These are phyloP conservation scores for Rhizomys pruinosus DNA, from an alignment of 2,113 vertebrate genomes.

Conservation along the genomic window DNA sequence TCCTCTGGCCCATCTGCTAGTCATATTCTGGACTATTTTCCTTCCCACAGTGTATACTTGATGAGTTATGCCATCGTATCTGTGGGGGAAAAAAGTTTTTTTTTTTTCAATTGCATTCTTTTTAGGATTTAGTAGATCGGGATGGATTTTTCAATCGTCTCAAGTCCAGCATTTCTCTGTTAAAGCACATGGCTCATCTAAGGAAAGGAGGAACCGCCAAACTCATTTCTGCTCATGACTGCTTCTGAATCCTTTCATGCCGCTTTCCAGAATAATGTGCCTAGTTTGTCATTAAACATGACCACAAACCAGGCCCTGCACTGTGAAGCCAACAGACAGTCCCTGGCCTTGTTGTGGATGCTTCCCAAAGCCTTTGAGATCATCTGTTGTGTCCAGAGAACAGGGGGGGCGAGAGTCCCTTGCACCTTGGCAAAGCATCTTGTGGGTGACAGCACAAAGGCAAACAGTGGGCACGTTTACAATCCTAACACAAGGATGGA, in stretches of 20 bases:
- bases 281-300: background rate
- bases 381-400: background rate
- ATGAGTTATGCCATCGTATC: background rate
- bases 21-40: background rate
- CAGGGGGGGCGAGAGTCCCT: background rate
- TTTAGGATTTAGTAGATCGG: background rate
- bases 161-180: background rate
- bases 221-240: background rate
- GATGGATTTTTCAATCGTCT: background rate
- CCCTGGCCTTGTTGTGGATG: accelerated
- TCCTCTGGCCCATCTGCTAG: background rate
- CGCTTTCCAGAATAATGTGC: background rate
- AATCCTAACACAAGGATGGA: background rate
- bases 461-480: background rate
- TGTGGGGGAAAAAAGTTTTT: constrained; percentile 3
- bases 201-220: background rate
- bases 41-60: background rate
- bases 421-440: background rate
- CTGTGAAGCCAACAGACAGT: background rate
- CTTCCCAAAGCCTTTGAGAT: background rate
- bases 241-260: background rate
- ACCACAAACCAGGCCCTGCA: background rate
- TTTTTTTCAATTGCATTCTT: background rate
- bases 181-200: background rate
- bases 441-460: background rate